These are phyloP conservation scores for Cephalopholis sonnerati DNA, from an alignment of 2,113 vertebrate species.

Conservation along the genomic window DNA sequence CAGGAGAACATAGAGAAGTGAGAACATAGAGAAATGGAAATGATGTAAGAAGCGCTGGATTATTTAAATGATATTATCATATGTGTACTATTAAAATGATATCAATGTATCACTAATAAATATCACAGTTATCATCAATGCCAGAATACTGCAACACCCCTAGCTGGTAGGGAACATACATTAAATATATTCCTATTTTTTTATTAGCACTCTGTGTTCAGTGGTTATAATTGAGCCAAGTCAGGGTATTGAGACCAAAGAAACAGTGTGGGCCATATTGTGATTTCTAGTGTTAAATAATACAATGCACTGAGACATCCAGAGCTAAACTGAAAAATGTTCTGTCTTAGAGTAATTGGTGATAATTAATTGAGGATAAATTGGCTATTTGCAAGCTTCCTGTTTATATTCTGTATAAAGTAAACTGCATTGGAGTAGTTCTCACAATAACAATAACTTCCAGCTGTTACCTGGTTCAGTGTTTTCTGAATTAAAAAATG, in stretches of 20 bases:
- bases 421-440: neutral
- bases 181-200: neutral
- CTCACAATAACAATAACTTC: neutral
- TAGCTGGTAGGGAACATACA: neutral
- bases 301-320: neutral
- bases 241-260: neutral
- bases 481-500: neutral
- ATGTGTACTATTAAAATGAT: no score
- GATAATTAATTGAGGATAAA: neutral
- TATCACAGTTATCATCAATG: no score
- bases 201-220: neutral
- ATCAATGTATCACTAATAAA: no score
- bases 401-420: neutral
- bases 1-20: no score
- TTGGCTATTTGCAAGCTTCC: neutral
- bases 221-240: neutral
- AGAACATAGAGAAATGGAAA: no score
- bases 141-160: no score
- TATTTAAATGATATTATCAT: no score
- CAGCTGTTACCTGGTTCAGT: neutral
- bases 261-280: constrained; percentile 2
- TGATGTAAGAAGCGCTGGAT: no score
- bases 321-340: neutral
- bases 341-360: neutral
- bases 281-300: constrained; percentile 6